A percentile compares a stretch with the other conserved stretches of the same genome.
Conservation (phyloP, 2,797 vertebrate species). For the Mormyrus hasselquistii region DNA sequence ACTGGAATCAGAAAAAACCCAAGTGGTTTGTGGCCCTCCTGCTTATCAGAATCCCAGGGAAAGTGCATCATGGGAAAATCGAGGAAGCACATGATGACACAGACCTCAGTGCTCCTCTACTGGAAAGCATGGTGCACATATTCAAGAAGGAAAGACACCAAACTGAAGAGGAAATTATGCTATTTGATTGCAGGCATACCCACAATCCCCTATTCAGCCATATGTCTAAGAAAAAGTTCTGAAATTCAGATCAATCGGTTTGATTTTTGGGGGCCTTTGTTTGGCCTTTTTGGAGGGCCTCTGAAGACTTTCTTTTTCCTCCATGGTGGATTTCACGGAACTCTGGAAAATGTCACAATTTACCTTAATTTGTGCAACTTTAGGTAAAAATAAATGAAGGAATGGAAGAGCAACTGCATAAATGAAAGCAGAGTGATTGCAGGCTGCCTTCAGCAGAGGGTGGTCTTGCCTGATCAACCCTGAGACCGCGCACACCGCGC, state of each 20-base stretch:
- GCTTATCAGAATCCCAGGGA: background rate
- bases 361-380: constrained; percentile 23
- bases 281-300: constrained; percentile 13
- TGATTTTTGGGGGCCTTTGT: background rate
- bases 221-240: background rate
- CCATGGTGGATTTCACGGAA: constrained; percentile 5
- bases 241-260: background rate
- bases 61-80: background rate
- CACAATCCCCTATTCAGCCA: background rate
- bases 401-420: background rate
- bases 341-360: constrained; percentile 27
- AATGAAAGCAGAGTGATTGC: constrained; percentile 25
- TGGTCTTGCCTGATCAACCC: constrained; percentile 24
- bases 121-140: too few relatives aligned
- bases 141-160: background rate
- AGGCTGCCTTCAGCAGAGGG: constrained; percentile 20
- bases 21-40: background rate
- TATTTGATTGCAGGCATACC: background rate
- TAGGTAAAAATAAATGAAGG: background rate
- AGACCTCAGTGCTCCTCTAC: background rate
- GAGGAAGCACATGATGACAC: background rate
- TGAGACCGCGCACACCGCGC: constrained; percentile 11
- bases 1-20: too few relatives aligned
- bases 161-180: background rate
- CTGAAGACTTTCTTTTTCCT: background rate